These are phyloP conservation scores for Lysandra coridon DNA, from an alignment of 2,888 invertebrate genomes.

Conservation along the genomic window DNA sequence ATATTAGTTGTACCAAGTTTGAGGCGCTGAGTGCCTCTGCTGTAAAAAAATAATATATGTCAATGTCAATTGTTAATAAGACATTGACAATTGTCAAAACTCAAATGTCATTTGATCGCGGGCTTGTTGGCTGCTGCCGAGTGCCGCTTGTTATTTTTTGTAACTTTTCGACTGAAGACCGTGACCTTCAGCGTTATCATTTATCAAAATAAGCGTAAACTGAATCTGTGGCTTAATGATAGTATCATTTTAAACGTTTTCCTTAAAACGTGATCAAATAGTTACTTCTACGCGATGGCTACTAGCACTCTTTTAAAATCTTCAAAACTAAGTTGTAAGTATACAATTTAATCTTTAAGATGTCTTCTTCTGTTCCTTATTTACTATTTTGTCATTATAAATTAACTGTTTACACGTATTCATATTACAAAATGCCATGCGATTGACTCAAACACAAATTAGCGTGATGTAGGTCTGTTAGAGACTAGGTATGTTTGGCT, in stretches of 20 bases:
- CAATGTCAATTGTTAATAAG: too few species aligned
- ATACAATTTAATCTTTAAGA: conserved; percentile 19
- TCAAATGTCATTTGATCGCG: too few species aligned
- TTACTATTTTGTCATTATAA: conserved; percentile 29
- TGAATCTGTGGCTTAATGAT: background rate
- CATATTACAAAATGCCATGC: background rate
- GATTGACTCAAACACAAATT: background rate
- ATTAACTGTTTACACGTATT: background rate
- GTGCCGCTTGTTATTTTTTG: background rate
- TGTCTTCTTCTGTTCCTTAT: conserved; percentile 28
- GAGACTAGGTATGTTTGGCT: too few species aligned
- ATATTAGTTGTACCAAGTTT: too few species aligned
- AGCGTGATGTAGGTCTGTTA: too few species aligned
- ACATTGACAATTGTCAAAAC: too few species aligned
- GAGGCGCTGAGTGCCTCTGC: too few species aligned
- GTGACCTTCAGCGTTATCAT: conserved; percentile 41
- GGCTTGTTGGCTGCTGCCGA: background rate
- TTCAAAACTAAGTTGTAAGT: conserved; percentile 62
- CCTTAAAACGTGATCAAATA: background rate
- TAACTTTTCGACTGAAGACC: background rate
- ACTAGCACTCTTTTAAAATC: conserved; percentile 56
- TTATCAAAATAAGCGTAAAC: conserved; percentile 35
- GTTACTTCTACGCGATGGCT: conserved; percentile 52
- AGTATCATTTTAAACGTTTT: conserved; percentile 16
- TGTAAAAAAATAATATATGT: too few species aligned